Base-by-base conservation (phyloP, 2,888 invertebrate genomes). In the Pristionchus fissidentatus region DNA sequence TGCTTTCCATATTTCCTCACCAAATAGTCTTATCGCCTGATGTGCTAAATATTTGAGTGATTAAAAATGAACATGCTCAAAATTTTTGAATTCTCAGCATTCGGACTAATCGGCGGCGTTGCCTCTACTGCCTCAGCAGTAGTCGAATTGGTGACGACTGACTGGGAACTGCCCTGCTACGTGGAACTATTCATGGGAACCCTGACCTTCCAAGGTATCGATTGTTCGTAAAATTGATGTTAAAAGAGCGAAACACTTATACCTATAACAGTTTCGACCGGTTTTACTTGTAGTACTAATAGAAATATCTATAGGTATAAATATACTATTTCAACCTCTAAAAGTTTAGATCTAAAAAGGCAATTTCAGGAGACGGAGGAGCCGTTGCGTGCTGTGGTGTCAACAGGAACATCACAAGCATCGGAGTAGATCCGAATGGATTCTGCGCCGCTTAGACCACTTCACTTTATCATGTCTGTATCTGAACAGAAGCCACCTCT, bases 41-140 rank as follows among this genome's bases (percentile, higher is more conserved):
- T n/a, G 15, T 4, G 4, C 22, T 10, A n/a, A 73, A n/a, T 29
- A 10, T n/a, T 35, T 38, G 38, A 79, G 38, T 22, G n/a, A 55
- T 38, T n/a, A 78, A 22, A n/a, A n/a, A n/a, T n/a, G n/a, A n/a
- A n/a, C n/a, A 5, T 78, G 10, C n/a, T 52, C 5, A n/a, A 32
- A 22, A 38, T 0, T 22, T 75, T 26, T 38, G n/a, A n/a, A 41
- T 4, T 32, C 85, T 32, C 84, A 88, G 87, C 84, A 0, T 87
- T 88, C 73, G 88, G 87, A n/a, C 10, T 86, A 13, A 77, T 87
- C 52, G 88, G 88, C 15, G 88, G 88, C 22, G 38, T 85, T 26
- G 85, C 87, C n/a, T 85, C 87, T 0, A 86, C 88, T 7, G 78
- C 78, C 41, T 85, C 87, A 0, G 88, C 88, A n/a, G 77, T 87